Evolutionary conservation across 2,113 vertebrate species (phyloP).

Genomic region (Megaleporinus macrocephalus): DNA sequence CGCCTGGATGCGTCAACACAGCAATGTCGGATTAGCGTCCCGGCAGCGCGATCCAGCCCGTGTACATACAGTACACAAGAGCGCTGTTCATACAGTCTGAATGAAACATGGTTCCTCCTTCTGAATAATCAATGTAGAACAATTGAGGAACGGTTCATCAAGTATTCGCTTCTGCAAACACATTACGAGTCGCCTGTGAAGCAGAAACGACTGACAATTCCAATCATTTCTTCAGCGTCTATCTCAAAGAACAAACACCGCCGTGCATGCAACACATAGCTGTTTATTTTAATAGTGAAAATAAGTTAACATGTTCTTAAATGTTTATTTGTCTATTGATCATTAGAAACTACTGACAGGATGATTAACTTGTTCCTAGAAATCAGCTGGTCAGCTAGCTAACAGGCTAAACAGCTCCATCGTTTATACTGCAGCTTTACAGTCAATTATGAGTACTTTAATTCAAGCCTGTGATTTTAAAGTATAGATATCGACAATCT

Average conservation of each 20-base stretch:
- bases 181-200: conserved; percentile 3
- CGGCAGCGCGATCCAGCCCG: conserved; percentile 5
- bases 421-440: too few species aligned
- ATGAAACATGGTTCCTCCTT: background rate
- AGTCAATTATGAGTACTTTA: too few species aligned
- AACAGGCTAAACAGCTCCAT: too few species aligned
- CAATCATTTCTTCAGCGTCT: background rate
- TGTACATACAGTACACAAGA: conserved; percentile 28
- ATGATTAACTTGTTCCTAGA: too few species aligned
- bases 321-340: too few species aligned
- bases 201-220: background rate
- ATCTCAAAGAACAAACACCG: background rate
- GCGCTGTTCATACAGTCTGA: background rate
- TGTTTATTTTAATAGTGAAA: too few species aligned
- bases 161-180: background rate
- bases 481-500: too few species aligned
- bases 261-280: too few species aligned
- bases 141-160: background rate
- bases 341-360: too few species aligned
- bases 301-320: too few species aligned
- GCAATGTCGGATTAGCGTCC: conserved; percentile 31
- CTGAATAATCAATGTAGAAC: background rate
- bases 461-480: too few species aligned
- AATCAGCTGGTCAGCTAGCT: too few species aligned
- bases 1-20: conserved; percentile 1